Conservation (phyloP, 2,888 invertebrate genomes). For the Gerris lacustris region DNA sequence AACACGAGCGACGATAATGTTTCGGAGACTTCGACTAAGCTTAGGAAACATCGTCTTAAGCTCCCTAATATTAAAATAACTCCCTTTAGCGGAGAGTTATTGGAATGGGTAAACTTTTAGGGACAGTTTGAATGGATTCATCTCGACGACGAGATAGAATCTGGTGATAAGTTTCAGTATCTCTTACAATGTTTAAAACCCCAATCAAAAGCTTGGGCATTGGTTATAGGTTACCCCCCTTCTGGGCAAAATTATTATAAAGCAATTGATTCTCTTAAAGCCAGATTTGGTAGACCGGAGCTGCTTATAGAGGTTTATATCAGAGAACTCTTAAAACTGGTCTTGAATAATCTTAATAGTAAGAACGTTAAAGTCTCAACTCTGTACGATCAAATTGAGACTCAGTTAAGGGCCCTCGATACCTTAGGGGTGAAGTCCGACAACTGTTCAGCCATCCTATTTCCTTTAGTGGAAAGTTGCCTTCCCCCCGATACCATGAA, state of each 20-base stretch:
- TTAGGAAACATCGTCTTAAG: not conserved
- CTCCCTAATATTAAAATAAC: not conserved
- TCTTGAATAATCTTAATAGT: constrained; percentile 2
- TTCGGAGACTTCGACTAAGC: not conserved
- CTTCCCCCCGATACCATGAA: constrained; percentile 5
- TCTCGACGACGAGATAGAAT: not conserved
- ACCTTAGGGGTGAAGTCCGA: constrained; percentile 12
- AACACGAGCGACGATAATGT: no score
- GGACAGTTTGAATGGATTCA: not conserved
- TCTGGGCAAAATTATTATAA: not conserved
- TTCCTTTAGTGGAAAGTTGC: constrained; percentile 15
- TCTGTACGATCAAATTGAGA: constrained; percentile 15
- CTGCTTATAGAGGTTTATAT: constrained; percentile 32
- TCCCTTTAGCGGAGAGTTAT: not conserved
- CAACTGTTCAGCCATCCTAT: constrained; percentile 12
- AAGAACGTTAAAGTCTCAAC: not conserved
- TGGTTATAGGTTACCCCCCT: not conserved
- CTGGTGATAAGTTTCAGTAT: not conserved
- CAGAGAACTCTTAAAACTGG: constrained; percentile 14
- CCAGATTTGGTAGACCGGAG: constrained; percentile 32
- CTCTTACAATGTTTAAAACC: not conserved
- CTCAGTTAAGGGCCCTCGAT: constrained; percentile 14
- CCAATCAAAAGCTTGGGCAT: not conserved
- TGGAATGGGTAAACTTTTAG: not conserved
- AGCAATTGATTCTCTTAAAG: not conserved